phyloP scores from a whole-genome alignment of 2,797 vertebrate genomes.

The Pipistrellus pygmaeus region DNA sequence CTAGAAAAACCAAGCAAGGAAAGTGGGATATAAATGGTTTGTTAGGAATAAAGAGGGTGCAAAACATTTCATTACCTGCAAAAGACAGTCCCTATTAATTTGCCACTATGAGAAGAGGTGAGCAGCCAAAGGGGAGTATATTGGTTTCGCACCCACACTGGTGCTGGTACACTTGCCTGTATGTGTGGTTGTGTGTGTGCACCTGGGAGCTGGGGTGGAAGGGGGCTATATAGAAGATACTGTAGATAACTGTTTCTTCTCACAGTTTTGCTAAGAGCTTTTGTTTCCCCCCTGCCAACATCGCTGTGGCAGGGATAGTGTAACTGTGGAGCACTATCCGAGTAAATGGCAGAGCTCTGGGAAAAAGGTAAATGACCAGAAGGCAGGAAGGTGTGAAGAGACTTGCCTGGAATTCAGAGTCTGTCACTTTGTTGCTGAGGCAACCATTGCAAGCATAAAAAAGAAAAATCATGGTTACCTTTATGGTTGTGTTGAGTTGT shows the following conservation, averaged over 20 bases:
- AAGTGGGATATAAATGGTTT: neutral
- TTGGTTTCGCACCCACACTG: neutral
- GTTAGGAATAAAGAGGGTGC: neutral
- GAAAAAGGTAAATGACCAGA: constrained; percentile 54
- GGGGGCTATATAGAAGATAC: neutral
- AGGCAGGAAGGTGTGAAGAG: constrained; percentile 50
- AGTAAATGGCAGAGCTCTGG: constrained; percentile 47
- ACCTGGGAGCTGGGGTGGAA: neutral
- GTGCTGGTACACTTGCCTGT: neutral
- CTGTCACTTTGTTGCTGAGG: constrained; percentile 58
- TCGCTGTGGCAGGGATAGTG: neutral
- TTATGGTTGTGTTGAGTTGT: constrained; percentile 51
- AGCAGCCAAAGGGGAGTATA: neutral
- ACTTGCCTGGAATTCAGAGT: neutral
- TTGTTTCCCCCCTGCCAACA: neutral
- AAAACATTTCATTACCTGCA: neutral
- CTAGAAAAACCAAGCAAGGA: neutral
- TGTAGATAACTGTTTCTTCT: neutral
- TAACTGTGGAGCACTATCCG: neutral
- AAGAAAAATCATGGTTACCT: constrained; percentile 60
- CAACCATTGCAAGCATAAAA: constrained; percentile 59
- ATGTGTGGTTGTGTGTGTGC: neutral
- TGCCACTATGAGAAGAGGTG: neutral
- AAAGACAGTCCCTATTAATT: neutral
- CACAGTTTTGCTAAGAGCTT: neutral